A percentile compares a stretch with the other conserved stretches of the same genome.
phyloP scores from a whole-genome alignment of 2,113 vertebrate species.

The Ceyx cyanopectus region DNA sequence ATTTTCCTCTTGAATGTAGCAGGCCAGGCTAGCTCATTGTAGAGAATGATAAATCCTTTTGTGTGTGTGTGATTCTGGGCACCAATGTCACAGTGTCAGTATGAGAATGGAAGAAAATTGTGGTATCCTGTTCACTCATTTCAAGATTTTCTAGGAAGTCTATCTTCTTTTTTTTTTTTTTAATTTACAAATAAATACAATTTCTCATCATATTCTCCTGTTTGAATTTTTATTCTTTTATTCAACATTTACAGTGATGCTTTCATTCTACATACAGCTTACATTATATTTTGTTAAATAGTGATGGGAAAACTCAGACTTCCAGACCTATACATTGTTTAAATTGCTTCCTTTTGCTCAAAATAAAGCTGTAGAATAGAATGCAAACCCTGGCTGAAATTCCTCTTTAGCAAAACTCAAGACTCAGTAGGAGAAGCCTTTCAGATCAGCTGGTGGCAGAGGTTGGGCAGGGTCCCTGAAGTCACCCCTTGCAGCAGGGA shows the following conservation, averaged over 20 bases:
- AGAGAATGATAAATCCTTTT: not conserved
- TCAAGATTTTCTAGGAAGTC: not conserved
- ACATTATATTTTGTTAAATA: not conserved
- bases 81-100: not conserved
- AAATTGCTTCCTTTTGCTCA: not conserved
- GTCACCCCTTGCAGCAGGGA: not conserved
- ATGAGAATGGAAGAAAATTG: not conserved
- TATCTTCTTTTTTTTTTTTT: not conserved
- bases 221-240: not conserved
- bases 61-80: not conserved
- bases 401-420: not conserved
- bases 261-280: not conserved
- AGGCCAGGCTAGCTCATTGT: not conserved
- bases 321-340: not conserved
- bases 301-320: not conserved
- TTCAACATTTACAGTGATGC: not conserved
- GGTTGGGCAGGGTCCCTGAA: rapidly evolving
- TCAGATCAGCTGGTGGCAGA: not conserved
- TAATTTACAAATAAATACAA: not conserved
- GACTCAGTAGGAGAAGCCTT: not conserved
- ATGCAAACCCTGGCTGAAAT: not conserved
- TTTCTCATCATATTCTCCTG: not conserved
- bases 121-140: not conserved
- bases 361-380: not conserved
- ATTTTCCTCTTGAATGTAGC: not conserved